A percentile compares a stretch with the other conserved stretches of the same genome.
phyloP scores from a whole-genome alignment of 2,888 invertebrate species.

The Agrochola lota region DNA sequence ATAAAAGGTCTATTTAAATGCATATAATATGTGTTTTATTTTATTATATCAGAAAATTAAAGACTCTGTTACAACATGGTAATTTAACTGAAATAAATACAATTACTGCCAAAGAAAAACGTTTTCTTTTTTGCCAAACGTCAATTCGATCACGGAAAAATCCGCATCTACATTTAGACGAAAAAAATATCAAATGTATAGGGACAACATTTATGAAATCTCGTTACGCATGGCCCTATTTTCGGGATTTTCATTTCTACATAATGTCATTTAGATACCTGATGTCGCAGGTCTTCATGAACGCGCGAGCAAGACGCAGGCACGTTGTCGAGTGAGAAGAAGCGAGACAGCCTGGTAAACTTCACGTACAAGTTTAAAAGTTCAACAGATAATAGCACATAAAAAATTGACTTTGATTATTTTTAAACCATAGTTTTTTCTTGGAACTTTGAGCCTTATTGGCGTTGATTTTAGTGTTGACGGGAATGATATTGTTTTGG shows the following conservation, averaged over 20 bases:
- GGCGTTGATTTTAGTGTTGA: constrained; percentile 52
- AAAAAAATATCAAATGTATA: constrained; percentile 40
- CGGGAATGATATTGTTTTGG: constrained; percentile 71
- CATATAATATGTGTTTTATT: not conserved
- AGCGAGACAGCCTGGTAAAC: constrained; percentile 71
- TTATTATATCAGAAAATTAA: not conserved
- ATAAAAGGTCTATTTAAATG: not conserved
- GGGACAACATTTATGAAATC: constrained; percentile 54
- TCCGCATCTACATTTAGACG: constrained; percentile 15
- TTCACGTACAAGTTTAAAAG: constrained; percentile 72
- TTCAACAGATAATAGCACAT: constrained; percentile 65
- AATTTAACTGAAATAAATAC: constrained; percentile 29
- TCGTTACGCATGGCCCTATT: constrained; percentile 59
- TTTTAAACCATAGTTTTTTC: constrained; percentile 53
- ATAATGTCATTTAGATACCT: constrained; percentile 77
- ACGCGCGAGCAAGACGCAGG: constrained; percentile 78
- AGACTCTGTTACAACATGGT: not conserved
- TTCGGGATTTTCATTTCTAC: constrained; percentile 63
- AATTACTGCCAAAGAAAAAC: constrained; percentile 22
- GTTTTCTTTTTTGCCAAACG: constrained; percentile 26
- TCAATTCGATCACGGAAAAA: constrained; percentile 34
- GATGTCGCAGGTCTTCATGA: constrained; percentile 82
- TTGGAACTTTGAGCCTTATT: constrained; percentile 57
- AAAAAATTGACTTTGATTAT: constrained; percentile 55
- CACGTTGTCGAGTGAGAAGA: constrained; percentile 74